Evolutionary conservation across 2,888 invertebrate genomes (phyloP).

Genomic region (Cataglyphis livida): DNA sequence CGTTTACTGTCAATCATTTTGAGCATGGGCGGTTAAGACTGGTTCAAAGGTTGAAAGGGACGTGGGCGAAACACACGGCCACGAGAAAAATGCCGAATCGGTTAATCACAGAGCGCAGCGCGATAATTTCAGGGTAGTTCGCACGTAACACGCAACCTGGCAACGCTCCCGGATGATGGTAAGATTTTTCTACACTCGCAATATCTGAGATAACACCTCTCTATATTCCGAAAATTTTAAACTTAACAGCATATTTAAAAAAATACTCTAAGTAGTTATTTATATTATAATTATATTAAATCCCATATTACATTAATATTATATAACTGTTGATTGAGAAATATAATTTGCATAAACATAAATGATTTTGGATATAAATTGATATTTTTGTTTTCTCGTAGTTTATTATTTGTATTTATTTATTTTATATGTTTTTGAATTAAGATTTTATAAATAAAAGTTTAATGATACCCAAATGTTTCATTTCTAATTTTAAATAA

Average conservation of each 20-base stretch:
- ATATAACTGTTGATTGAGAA: not conserved
- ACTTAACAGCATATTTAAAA: not conserved
- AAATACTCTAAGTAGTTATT: not conserved
- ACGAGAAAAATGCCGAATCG: conserved; percentile 41
- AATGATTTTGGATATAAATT: not conserved
- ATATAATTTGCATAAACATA: not conserved
- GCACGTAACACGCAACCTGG: conserved; percentile 48
- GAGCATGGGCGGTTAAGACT: conserved; percentile 39
- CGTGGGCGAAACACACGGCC: conserved; percentile 14
- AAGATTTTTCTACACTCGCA: conserved; percentile 29
- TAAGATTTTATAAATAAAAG: not conserved
- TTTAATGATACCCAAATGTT: not conserved
- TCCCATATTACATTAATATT: not conserved
- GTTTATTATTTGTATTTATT: not conserved
- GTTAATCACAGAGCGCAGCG: conserved; percentile 49
- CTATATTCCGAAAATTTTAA: not conserved
- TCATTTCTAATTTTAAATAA: not conserved
- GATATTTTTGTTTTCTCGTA: not conserved
- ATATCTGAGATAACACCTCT: conserved; percentile 8
- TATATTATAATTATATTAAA: not conserved
- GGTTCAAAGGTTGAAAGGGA: conserved; percentile 38
- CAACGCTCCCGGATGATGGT: conserved; percentile 40
- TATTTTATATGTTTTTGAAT: not conserved
- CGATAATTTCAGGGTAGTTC: conserved; percentile 50
- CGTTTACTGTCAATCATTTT: conserved; percentile 41